phyloP scores from a whole-genome alignment of 2,113 vertebrate species.

The Bucco capensis region DNA sequence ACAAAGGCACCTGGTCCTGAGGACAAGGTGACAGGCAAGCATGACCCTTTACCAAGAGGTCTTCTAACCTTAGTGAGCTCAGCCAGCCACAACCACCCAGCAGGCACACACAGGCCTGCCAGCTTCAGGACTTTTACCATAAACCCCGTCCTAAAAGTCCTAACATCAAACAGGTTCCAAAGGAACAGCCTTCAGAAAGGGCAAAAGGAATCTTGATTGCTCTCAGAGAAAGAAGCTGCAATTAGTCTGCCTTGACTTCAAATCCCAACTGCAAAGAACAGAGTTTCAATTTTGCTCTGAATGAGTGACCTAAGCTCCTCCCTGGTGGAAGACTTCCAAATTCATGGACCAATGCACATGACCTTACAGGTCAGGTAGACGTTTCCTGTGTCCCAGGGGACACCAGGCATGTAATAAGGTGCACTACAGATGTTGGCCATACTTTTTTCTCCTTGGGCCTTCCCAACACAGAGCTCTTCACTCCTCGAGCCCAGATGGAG shows the following conservation, averaged over 20 bases:
- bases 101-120: not conserved
- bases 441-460: not conserved
- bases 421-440: not conserved
- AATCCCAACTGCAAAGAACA: not conserved
- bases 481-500: not conserved
- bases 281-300: not conserved
- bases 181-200: not conserved
- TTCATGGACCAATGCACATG: not conserved
- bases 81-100: not conserved
- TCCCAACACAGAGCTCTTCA: not conserved
- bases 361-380: not conserved
- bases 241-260: not conserved
- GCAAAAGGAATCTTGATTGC: accelerated
- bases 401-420: not conserved
- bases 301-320: not conserved
- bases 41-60: not conserved
- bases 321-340: not conserved
- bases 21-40: not conserved
- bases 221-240: not conserved
- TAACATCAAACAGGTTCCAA: not conserved
- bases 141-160: not conserved
- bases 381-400: not conserved
- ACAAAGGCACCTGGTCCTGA: not conserved
- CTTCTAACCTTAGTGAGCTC: not conserved
- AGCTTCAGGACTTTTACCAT: accelerated